Evolutionary conservation across 2,888 invertebrate genomes (phyloP).

Genomic region (Plebejus melissa): DNA sequence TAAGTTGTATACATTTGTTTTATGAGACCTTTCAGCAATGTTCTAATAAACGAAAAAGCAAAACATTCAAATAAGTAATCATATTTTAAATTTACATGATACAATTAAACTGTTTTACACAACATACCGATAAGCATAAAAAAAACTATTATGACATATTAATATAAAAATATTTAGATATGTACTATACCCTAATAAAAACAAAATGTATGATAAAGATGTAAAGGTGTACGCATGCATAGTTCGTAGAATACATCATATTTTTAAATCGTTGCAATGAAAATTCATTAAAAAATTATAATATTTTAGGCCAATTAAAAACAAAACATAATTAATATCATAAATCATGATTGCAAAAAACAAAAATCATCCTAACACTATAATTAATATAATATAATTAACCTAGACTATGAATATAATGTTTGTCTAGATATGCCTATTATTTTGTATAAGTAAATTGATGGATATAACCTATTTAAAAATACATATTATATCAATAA

Average conservation of each 20-base stretch:
- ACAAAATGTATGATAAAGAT: neutral
- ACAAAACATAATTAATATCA: constrained; percentile 12
- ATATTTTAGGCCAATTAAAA: constrained; percentile 18
- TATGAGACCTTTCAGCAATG: neutral
- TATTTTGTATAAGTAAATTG: constrained; percentile 3
- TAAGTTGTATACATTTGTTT: constrained; percentile 10
- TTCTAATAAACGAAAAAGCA: neutral
- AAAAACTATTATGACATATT: constrained; percentile 3
- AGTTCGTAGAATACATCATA: neutral
- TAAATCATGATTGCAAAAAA: constrained; percentile 24
- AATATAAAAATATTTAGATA: constrained; percentile 29
- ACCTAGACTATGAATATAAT: constrained; percentile 5
- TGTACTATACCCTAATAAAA: constrained; percentile 18
- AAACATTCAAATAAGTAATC: neutral
- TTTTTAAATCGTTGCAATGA: constrained; percentile 21
- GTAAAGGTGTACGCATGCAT: constrained; percentile 8
- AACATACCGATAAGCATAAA: constrained; percentile 25
- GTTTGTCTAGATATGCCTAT: constrained; percentile 12
- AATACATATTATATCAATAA: neutral
- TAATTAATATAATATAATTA: constrained; percentile 11
- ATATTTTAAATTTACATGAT: constrained; percentile 1
- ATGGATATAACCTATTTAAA: neutral
- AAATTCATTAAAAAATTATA: constrained; percentile 24
- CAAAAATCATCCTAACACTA: constrained; percentile 5
- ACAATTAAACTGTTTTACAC: constrained; percentile 15